Conservation (phyloP, 2,113 vertebrate species). For the Myotis davidii region DNA sequence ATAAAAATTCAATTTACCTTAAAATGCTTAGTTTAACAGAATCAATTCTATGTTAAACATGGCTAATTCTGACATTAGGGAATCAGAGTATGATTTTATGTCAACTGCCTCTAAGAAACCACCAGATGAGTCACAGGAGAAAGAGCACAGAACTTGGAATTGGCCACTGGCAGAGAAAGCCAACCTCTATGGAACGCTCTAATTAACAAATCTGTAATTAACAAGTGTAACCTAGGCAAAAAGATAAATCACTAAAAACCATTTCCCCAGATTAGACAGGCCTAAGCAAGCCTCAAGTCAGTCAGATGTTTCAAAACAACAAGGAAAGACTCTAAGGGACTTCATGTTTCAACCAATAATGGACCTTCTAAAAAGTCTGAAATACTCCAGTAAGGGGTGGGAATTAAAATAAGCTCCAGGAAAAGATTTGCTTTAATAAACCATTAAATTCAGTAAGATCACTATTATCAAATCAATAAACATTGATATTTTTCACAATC, state of each 20-base stretch:
- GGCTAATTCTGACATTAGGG: neutral
- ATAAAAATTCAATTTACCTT: neutral
- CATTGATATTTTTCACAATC: neutral
- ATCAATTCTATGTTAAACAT: neutral
- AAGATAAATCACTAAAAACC: neutral
- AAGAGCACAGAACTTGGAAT: neutral
- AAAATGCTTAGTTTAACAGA: neutral
- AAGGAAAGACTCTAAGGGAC: neutral
- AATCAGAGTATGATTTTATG: neutral
- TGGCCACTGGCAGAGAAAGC: neutral
- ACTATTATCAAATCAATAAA: neutral
- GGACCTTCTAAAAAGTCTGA: conserved; percentile 10
- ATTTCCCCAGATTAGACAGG: neutral
- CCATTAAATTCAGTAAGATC: neutral
- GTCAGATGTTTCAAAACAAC: neutral
- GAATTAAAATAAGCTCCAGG: conserved; percentile 12
- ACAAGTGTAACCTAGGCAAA: neutral
- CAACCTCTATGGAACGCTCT: neutral
- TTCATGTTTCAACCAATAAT: conserved; percentile 14
- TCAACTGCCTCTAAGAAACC: neutral
- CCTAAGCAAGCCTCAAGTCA: neutral
- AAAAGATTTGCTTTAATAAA: conserved; percentile 14
- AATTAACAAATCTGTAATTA: neutral
- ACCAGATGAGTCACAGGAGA: neutral
- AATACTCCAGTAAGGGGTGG: neutral